These are phyloP conservation scores for Pristionchus exspectatus DNA, from an alignment of 2,888 invertebrate genomes.

Conservation along the genomic window DNA sequence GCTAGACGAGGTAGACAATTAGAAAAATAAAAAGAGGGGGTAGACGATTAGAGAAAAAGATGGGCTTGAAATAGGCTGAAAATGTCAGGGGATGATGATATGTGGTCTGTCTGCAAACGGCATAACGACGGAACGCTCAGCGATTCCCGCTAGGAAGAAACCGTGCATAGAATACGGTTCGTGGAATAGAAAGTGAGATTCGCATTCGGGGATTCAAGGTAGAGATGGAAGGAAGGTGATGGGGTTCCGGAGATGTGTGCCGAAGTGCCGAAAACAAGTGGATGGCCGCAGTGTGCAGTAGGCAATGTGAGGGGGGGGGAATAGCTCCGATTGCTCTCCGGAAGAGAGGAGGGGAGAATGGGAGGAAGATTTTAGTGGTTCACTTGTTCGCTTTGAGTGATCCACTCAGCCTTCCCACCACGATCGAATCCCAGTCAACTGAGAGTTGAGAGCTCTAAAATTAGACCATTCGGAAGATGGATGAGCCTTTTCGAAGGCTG, in stretches of 20 bases:
- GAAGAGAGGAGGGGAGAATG: background rate
- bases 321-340: background rate
- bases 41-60: too few species aligned
- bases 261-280: background rate
- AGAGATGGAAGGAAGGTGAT: background rate
- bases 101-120: too few species aligned
- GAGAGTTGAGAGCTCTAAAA: background rate
- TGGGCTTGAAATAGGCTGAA: too few species aligned
- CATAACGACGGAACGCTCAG: too few species aligned
- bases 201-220: background rate
- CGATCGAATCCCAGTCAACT: background rate
- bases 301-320: background rate
- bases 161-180: background rate
- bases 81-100: too few species aligned
- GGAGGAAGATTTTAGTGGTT: background rate
- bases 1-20: too few species aligned
- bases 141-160: too few species aligned
- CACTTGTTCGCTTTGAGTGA: slow-evolving; percentile 43
- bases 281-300: background rate
- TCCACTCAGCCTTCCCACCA: background rate
- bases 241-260: background rate
- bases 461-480: background rate
- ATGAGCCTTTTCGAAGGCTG: background rate
- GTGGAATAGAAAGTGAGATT: background rate
- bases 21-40: too few species aligned